Percentiles rank a stretch among this genome's conserved stretches.
Evolutionary conservation across 2,888 invertebrate species (phyloP).

Genomic region (Strigamia crassipes): DNA sequence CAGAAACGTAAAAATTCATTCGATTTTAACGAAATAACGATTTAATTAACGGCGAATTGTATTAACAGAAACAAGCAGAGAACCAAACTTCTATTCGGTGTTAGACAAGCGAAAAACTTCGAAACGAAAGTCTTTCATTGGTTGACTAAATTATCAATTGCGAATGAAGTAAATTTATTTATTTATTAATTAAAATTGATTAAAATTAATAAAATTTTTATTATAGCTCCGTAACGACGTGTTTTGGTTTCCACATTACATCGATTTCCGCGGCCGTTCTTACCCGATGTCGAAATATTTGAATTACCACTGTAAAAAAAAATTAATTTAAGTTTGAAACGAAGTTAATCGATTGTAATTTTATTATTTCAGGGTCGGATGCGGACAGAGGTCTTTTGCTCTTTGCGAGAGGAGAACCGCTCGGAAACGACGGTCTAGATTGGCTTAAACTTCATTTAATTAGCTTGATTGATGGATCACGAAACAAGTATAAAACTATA

Average conservation of each 20-base stretch:
- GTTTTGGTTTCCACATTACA: constrained; percentile 97
- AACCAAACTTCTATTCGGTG: not conserved
- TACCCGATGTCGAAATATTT: constrained; percentile 97
- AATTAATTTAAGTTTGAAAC: too few species aligned
- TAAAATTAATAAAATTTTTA: constrained; percentile 49
- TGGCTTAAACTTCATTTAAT: constrained; percentile 95
- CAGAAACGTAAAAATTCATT: not conserved
- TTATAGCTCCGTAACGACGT: constrained; percentile 71
- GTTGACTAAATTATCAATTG: constrained; percentile 91
- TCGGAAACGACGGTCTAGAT: constrained; percentile 82
- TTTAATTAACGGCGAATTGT: not conserved
- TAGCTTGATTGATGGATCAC: constrained; percentile 79
- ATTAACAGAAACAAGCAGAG: not conserved
- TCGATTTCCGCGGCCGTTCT: constrained; percentile 97
- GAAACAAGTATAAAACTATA: not conserved
- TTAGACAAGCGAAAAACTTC: not conserved
- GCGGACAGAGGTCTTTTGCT: constrained; percentile 81
- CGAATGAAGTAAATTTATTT: constrained; percentile 75
- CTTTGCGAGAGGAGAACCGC: constrained; percentile 79
- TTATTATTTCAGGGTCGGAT: constrained; percentile 66
- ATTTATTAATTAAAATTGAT: constrained; percentile 13
- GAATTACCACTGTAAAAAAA: constrained; percentile 84
- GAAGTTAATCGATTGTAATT: too few species aligned
- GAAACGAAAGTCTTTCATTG: constrained; percentile 79
- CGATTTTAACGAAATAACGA: not conserved